phyloP scores from a whole-genome alignment of 2,113 vertebrate genomes.

The Hassar affinis region DNA sequence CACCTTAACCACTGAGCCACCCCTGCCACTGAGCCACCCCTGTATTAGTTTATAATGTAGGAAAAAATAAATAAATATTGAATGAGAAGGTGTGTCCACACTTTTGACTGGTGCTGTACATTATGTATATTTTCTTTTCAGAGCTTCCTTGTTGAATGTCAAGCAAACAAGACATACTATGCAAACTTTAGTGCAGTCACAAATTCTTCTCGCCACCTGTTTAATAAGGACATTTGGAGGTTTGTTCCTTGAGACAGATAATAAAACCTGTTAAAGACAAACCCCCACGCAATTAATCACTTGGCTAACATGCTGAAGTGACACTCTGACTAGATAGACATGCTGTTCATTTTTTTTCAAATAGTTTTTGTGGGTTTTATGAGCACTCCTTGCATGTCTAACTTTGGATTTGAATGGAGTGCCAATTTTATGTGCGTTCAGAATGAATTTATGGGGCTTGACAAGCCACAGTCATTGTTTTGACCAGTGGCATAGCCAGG shows the following conservation, averaged over 20 bases:
- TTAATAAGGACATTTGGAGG: background rate
- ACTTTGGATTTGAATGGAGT: background rate
- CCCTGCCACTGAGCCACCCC: no score
- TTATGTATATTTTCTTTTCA: background rate
- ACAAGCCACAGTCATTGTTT: no score
- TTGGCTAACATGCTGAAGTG: background rate
- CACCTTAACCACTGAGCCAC: no score
- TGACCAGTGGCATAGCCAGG: background rate
- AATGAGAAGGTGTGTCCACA: no score
- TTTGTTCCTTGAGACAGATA: background rate
- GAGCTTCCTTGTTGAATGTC: background rate
- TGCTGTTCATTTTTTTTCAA: background rate
- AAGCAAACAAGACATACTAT: background rate
- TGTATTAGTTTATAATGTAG: no score
- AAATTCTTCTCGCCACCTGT: background rate
- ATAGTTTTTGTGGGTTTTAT: background rate
- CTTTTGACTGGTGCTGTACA: no score
- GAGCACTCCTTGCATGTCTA: background rate
- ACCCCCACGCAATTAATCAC: background rate
- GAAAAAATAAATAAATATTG: no score
- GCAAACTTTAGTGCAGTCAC: background rate
- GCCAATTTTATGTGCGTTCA: background rate
- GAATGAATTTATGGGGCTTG: background rate
- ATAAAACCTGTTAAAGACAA: background rate
- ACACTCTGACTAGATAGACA: background rate